Evolutionary conservation across 1,140 invertebrate genomes (phyloP).

Genomic region (Bathynomus jamesi): DNA sequence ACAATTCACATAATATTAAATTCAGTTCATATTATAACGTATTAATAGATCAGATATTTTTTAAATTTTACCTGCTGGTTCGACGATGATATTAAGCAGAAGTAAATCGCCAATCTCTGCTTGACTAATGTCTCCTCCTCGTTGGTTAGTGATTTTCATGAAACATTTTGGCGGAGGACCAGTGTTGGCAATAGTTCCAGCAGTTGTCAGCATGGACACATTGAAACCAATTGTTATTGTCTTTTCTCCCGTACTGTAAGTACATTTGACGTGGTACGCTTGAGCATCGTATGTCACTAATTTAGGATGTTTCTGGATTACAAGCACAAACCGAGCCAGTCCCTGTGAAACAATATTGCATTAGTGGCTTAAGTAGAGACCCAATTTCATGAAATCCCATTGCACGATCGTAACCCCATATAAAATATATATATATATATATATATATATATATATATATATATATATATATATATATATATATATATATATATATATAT

Average conservation of each 20-base stretch:
- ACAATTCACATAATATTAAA: too few relatives aligned
- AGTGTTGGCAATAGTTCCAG: slow-evolving; percentile 88
- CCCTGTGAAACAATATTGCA: slow-evolving; percentile 60
- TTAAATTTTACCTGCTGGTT: slow-evolving; percentile 53
- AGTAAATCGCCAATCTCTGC: slow-evolving; percentile 89
- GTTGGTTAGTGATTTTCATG: slow-evolving; percentile 81
- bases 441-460: too few relatives aligned
- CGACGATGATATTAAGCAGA: slow-evolving; percentile 84
- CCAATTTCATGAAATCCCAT: too few relatives aligned
- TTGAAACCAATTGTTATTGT: slow-evolving; percentile 89
- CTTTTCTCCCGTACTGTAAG: slow-evolving; percentile 87
- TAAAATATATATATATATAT: too few relatives aligned
- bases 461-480: too few relatives aligned
- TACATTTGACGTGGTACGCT: slow-evolving; percentile 89
- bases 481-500: too few relatives aligned
- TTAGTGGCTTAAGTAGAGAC: too few relatives aligned
- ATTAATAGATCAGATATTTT: not conserved
- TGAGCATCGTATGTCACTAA: slow-evolving; percentile 88
- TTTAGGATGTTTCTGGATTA: slow-evolving; percentile 92
- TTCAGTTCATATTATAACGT: too few relatives aligned
- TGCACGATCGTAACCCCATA: too few relatives aligned
- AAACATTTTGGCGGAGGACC: slow-evolving; percentile 85
- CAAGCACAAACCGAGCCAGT: slow-evolving; percentile 80
- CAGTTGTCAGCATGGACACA: slow-evolving; percentile 88
- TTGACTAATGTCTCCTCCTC: slow-evolving; percentile 76